Conservation (phyloP, 2,888 invertebrate species). For the Andricus quercusramuli region DNA sequence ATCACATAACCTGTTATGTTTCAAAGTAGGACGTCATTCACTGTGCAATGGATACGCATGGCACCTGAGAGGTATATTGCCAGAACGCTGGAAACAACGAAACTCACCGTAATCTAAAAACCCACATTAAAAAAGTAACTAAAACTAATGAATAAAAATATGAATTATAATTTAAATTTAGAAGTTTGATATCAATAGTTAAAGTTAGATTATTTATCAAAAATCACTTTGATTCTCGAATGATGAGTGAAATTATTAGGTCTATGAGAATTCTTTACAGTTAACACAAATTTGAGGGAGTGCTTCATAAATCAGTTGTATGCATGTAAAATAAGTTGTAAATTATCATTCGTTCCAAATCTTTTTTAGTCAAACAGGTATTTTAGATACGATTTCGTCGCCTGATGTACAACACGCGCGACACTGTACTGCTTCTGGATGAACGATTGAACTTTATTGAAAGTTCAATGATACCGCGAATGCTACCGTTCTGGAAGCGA, state of each 20-base stretch:
- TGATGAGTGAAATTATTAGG: not conserved
- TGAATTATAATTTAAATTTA: too few species aligned
- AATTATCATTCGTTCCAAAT: not conserved
- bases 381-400: not conserved
- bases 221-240: not conserved
- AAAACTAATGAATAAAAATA: too few species aligned
- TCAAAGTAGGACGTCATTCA: too few species aligned
- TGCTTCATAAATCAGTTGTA: not conserved
- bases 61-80: too few species aligned
- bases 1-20: too few species aligned
- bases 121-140: too few species aligned
- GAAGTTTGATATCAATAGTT: too few species aligned
- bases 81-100: too few species aligned
- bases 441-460: not conserved
- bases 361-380: not conserved
- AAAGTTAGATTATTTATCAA: too few species aligned
- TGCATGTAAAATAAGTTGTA: not conserved
- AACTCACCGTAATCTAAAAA: too few species aligned
- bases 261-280: not conserved
- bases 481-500: slow-evolving; percentile 1
- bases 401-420: not conserved
- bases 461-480: slow-evolving; percentile 2
- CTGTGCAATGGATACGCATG: too few species aligned
- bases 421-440: not conserved
- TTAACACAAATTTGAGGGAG: not conserved